These are phyloP conservation scores for Euwallacea fornicatus DNA, from an alignment of 1,140 invertebrate species.

Conservation along the genomic window DNA sequence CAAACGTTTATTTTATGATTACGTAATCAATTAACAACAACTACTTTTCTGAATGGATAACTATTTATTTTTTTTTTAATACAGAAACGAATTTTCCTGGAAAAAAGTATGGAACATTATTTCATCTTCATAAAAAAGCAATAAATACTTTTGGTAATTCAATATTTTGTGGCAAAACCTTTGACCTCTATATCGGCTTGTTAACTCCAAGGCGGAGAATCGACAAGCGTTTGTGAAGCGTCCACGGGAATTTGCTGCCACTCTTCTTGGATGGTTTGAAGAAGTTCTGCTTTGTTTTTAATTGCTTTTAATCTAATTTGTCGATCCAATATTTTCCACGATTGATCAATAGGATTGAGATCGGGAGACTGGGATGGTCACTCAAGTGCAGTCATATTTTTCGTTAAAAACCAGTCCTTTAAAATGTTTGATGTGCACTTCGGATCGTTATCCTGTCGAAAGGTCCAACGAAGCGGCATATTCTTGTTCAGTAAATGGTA, in stretches of 20 bases:
- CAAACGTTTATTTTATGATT: neutral
- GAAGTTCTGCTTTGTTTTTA: neutral
- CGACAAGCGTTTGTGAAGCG: neutral
- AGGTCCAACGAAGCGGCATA: no score
- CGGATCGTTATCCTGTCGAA: no score
- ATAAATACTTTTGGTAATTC: neutral
- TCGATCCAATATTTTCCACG: neutral
- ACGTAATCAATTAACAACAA: neutral
- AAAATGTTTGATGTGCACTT: no score
- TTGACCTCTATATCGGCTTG: neutral
- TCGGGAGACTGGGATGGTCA: no score
- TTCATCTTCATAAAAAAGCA: neutral
- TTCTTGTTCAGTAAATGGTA: no score
- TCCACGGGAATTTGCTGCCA: neutral
- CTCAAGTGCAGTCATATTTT: neutral
- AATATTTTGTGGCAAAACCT: slow-evolving; percentile 4
- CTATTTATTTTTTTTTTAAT: neutral
- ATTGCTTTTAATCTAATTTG: neutral
- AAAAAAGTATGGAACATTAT: neutral
- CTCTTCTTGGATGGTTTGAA: no score
- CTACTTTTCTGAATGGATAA: neutral
- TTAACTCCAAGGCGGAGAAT: neutral
- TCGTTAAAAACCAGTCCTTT: no score
- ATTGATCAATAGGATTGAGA: no score
- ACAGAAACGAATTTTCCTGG: neutral